phyloP scores from a whole-genome alignment of 2,797 vertebrate genomes.

The Phalloptychus januarius region DNA sequence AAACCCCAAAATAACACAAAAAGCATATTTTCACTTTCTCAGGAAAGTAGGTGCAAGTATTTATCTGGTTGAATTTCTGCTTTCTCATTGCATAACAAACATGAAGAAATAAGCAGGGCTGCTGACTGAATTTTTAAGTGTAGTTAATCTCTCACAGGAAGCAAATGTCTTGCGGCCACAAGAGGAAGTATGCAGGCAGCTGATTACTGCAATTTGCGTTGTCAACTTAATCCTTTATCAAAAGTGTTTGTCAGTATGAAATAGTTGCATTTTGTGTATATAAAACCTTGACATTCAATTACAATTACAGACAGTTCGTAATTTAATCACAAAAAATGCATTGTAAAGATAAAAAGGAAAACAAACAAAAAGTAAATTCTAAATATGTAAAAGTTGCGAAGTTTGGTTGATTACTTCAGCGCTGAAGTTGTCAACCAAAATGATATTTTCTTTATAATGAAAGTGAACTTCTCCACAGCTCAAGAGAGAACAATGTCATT shows the following conservation, averaged over 20 bases:
- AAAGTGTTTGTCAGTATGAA: not conserved
- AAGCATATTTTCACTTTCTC: not conserved
- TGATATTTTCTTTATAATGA: not conserved
- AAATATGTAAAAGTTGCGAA: not conserved
- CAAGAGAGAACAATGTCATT: not conserved
- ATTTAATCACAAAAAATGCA: not conserved
- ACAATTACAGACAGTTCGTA: not conserved
- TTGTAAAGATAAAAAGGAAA: too few relatives aligned
- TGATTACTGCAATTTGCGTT: not conserved
- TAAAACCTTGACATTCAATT: not conserved
- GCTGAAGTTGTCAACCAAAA: not conserved
- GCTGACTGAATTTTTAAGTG: not conserved
- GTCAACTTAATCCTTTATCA: not conserved
- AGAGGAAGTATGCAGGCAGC: constrained; percentile 9
- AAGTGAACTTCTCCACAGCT: not conserved
- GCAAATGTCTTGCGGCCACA: not conserved
- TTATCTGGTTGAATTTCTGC: not conserved
- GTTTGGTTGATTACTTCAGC: not conserved
- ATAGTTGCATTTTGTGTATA: not conserved
- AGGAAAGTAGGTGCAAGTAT: not conserved
- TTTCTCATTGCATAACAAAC: not conserved
- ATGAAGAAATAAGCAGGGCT: not conserved
- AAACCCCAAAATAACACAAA: not conserved
- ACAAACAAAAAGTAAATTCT: not conserved
- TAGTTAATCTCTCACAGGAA: not conserved